These are phyloP conservation scores for Porites divaricata DNA, from an alignment of 92 coral and sea anemone genomes.

Conservation along the genomic window DNA sequence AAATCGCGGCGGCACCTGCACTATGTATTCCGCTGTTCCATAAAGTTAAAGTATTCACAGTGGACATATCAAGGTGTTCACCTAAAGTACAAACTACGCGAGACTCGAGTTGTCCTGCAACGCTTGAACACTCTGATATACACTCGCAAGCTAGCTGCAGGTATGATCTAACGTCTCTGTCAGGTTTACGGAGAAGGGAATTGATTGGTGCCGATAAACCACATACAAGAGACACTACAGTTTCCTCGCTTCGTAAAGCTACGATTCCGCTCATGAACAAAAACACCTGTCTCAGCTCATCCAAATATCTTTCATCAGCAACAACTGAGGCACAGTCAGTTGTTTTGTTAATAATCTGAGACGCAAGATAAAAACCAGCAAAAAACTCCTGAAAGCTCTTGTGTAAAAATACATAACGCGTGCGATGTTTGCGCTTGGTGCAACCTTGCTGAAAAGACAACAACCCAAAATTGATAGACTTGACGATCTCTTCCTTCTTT, in stretches of 20 bases:
- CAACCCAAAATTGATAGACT: not conserved
- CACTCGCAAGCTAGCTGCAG: too few species aligned
- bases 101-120: too few species aligned
- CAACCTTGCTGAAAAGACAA: not conserved
- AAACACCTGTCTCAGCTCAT: not conserved
- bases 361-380: not conserved
- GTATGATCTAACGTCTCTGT: too few species aligned
- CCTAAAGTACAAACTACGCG: too few species aligned
- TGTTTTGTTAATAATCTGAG: not conserved
- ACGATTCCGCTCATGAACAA: not conserved
- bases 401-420: not conserved
- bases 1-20: too few species aligned
- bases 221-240: not conserved
- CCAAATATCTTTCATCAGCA: not conserved
- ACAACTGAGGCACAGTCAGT: not conserved
- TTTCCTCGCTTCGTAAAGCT: not conserved
- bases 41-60: too few species aligned
- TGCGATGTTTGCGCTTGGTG: not conserved
- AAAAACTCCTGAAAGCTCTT: not conserved
- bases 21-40: too few species aligned
- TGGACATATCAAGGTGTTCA: too few species aligned
- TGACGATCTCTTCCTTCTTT: not conserved
- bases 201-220: not conserved
- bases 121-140: too few species aligned
- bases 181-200: not conserved